Evolutionary conservation across 2,113 vertebrate species (phyloP).

Genomic region (Prinia subflava): DNA sequence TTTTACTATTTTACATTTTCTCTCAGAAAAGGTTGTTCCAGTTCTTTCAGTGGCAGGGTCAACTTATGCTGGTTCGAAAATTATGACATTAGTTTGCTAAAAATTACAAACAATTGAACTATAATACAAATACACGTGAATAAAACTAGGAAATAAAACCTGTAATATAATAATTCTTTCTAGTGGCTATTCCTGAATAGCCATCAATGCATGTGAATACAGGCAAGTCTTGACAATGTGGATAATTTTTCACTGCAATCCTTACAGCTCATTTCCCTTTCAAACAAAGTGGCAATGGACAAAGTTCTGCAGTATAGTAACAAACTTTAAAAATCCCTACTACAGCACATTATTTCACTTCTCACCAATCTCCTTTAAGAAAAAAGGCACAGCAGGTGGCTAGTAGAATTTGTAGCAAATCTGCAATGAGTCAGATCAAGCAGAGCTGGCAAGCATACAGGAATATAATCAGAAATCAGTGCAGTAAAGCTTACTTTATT

Average conservation of each 20-base stretch:
- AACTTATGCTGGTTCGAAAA: not conserved
- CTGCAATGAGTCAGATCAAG: not conserved
- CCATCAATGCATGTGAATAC: not conserved
- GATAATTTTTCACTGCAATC: not conserved
- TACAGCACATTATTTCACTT: not conserved
- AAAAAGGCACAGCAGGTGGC: slow-evolving; percentile 21
- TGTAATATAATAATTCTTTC: not conserved
- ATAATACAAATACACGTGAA: not conserved
- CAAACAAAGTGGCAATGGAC: not conserved
- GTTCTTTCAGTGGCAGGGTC: not conserved
- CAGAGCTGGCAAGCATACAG: not conserved
- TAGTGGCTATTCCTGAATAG: not conserved
- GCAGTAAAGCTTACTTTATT: slow-evolving; percentile 11
- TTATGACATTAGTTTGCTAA: not conserved
- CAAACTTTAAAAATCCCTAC: not conserved
- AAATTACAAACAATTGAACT: not conserved
- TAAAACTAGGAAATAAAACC: not conserved
- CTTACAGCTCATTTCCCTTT: not conserved
- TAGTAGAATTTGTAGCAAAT: not conserved
- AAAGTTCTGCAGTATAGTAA: not conserved
- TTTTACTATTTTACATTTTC: not conserved
- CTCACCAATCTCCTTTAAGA: not conserved
- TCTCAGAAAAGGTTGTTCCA: not conserved
- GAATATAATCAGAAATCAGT: slow-evolving; percentile 28
- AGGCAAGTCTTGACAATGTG: not conserved